These are phyloP conservation scores for Psococerastis gibbosa DNA, from an alignment of 2,888 invertebrate species.

Conservation along the genomic window DNA sequence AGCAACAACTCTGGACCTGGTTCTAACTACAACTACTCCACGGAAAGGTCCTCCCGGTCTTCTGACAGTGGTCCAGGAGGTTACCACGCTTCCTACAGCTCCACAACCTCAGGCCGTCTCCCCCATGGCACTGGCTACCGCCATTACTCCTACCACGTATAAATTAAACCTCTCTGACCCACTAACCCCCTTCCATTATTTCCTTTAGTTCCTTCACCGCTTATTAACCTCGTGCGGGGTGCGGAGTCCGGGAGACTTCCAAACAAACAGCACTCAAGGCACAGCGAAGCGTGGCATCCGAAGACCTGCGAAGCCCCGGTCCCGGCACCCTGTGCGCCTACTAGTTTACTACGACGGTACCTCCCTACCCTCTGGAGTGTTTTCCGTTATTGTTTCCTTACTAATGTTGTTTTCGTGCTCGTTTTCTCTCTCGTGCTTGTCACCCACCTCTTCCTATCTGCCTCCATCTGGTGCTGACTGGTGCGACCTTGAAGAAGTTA, in stretches of 20 bases:
- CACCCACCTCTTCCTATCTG: conserved; percentile 11
- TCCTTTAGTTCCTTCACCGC: neutral
- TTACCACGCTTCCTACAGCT: conserved; percentile 58
- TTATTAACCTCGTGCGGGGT: neutral
- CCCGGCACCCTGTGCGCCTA: neutral
- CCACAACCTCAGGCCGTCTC: conserved; percentile 56
- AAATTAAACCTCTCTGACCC: too few relatives aligned
- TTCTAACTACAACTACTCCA: conserved; percentile 44
- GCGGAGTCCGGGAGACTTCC: neutral
- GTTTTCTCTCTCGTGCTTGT: conserved; percentile 7
- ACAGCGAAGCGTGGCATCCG: too few relatives aligned
- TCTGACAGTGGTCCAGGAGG: conserved; percentile 56
- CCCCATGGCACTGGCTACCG: conserved; percentile 68
- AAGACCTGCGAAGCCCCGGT: neutral
- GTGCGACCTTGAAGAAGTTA: neutral
- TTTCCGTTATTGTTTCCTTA: neutral
- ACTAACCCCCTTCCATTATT: conserved; percentile 5
- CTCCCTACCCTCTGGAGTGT: neutral
- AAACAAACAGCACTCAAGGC: too few relatives aligned
- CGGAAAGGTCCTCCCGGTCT: conserved; percentile 44
- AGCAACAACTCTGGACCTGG: conserved; percentile 45
- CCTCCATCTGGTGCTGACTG: conserved; percentile 7
- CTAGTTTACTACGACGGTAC: neutral
- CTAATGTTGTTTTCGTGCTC: conserved; percentile 7
- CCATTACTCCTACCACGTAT: conserved; percentile 75